These are phyloP conservation scores for Ruditapes philippinarum DNA, from an alignment of 1,140 invertebrate genomes.

Conservation along the genomic window DNA sequence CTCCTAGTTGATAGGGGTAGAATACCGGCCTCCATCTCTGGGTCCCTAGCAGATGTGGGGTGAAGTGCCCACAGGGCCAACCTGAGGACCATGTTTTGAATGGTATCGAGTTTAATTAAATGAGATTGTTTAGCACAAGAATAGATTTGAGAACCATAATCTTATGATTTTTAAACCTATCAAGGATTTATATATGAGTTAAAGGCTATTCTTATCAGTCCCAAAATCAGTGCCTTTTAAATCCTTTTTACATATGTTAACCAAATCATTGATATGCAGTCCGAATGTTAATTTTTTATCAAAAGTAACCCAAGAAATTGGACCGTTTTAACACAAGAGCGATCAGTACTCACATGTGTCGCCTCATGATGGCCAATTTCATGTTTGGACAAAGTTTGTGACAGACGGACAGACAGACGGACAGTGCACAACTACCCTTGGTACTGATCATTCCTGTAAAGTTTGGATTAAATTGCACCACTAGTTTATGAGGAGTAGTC, in stretches of 20 bases:
- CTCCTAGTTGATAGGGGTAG: background rate
- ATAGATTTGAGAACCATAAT: background rate
- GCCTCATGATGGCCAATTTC: too few species aligned
- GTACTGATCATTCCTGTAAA: too few species aligned
- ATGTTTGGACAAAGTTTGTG: too few species aligned
- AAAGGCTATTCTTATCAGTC: background rate
- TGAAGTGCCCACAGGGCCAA: background rate
- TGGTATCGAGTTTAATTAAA: background rate
- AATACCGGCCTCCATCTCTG: background rate
- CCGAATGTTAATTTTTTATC: constrained; percentile 16
- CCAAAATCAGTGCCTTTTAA: background rate
- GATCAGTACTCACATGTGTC: too few species aligned
- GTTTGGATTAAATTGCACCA: too few species aligned
- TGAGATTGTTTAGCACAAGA: background rate
- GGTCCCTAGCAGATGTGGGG: too few species aligned
- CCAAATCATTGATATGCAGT: background rate
- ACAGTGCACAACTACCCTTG: too few species aligned
- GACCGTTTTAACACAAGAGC: too few species aligned
- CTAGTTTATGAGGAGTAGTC: too few species aligned
- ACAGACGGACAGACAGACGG: too few species aligned
- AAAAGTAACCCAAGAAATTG: too few species aligned
- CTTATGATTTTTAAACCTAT: constrained; percentile 22
- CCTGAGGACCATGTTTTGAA: background rate
- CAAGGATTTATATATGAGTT: background rate
- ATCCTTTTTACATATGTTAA: constrained; percentile 6